Base-by-base conservation (phyloP, 1,140 invertebrate genomes). In the Proctacanthus coquilletti region DNA sequence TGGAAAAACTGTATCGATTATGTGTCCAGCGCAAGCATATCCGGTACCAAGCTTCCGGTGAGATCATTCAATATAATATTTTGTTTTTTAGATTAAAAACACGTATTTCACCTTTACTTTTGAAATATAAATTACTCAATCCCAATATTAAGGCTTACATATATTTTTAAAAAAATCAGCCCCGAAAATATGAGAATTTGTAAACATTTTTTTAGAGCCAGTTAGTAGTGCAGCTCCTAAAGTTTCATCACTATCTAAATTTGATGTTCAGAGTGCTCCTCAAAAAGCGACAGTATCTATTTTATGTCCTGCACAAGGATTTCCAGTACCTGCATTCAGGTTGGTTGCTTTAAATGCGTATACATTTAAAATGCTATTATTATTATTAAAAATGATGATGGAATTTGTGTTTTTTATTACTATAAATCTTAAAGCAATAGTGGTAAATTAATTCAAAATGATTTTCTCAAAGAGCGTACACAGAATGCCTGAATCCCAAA, bases 271-370 rank as follows among this genome's bases (percentile, higher is more conserved):
- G 38, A 36, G 25, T 21, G 3, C 31, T 21, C 50, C 38, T 46
- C 44, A 31, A 59, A 53, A 50, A 27, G 38, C 45, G 4, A 50
- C 47, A 36, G 44, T 53, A 37, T 47, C 49, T 27, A 36, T 62
- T 43, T 59, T 61, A 43, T 74, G 60, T 55, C 65, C 72, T 39
- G 77, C 77, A 21, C 77, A 80, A 66, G 75, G 74, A 47, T 77
- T 70, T 60, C 77, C 78, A 34, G 68, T 76, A 53, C 76, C 77
- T 49, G 60, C 62, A 53, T 75, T 72, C 65, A 71, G 71, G 73
- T 75, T n/a, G n/a, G n/a, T n/a, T n/a, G n/a, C n/a, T n/a, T n/a
- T n/a, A n/a, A n/a, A n/a, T n/a, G n/a, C n/a, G n/a, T n/a, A n/a
- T n/a, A n/a, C n/a, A n/a, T n/a, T n/a, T n/a, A n/a, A n/a, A n/a